These are phyloP conservation scores for Eilema griseolum DNA, from an alignment of 2,888 invertebrate genomes.

Conservation along the genomic window DNA sequence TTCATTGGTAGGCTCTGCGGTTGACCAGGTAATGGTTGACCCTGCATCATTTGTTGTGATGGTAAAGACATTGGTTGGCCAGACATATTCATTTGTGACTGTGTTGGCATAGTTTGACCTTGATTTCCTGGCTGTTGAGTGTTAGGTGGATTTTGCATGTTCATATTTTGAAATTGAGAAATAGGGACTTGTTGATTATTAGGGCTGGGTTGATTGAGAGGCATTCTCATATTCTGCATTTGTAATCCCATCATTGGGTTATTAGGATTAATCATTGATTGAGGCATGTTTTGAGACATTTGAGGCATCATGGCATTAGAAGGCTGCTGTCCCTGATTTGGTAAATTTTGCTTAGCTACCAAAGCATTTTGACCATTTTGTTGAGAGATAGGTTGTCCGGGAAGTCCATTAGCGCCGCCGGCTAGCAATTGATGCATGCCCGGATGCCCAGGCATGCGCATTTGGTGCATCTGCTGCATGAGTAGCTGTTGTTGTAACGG, in stretches of 20 bases:
- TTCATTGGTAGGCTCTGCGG: conserved; percentile 58
- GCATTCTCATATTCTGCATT: conserved; percentile 80
- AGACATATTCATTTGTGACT: conserved; percentile 60
- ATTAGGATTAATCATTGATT: conserved; percentile 66
- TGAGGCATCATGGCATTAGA: conserved; percentile 67
- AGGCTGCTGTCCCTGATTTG: conserved; percentile 67
- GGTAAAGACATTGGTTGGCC: conserved; percentile 67
- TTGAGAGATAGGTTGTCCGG: conserved; percentile 60
- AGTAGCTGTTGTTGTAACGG: conserved; percentile 75
- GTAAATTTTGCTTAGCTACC: conserved; percentile 66
- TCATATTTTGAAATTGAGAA: conserved; percentile 68
- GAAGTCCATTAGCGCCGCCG: conserved; percentile 64
- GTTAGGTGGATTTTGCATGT: conserved; percentile 66
- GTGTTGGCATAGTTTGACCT: conserved; percentile 61
- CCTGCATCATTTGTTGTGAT: conserved; percentile 51
- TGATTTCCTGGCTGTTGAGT: conserved; percentile 63
- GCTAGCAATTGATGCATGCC: conserved; percentile 72
- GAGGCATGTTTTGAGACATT: conserved; percentile 68
- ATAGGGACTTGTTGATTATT: conserved; percentile 66
- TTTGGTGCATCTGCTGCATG: conserved; percentile 80
- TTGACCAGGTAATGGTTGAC: conserved; percentile 55
- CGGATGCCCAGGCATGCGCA: conserved; percentile 73
- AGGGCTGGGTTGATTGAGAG: conserved; percentile 64
- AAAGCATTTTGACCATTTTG: conserved; percentile 67
- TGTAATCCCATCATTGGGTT: conserved; percentile 76